Evolutionary conservation across 2,113 vertebrate species (phyloP).

Genomic region (Mustelus asterias): DNA sequence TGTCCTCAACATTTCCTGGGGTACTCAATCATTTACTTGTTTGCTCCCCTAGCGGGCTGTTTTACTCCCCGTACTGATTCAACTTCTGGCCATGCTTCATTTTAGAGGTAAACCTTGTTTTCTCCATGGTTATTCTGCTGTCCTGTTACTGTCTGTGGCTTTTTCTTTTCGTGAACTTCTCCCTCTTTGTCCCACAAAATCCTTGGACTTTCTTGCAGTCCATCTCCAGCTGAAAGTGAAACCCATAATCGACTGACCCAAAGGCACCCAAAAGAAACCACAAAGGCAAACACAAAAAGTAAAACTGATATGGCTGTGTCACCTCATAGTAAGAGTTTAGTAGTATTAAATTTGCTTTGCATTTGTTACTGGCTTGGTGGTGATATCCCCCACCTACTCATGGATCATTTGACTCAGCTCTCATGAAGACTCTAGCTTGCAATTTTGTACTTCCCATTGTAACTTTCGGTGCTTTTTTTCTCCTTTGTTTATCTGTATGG

Average conservation of each 20-base stretch:
- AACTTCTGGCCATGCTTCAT: neutral
- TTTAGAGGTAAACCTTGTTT: neutral
- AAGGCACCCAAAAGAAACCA: neutral
- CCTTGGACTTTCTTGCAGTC: neutral
- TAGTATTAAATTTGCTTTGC: neutral
- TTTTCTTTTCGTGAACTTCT: neutral
- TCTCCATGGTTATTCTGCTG: neutral
- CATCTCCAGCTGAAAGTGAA: neutral
- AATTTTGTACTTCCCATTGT: neutral
- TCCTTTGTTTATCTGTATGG: neutral
- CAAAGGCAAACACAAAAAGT: neutral
- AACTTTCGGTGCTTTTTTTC: neutral
- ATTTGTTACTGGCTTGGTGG: neutral
- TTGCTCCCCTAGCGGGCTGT: neutral
- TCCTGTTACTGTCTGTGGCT: neutral
- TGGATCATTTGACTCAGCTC: neutral
- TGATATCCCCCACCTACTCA: neutral
- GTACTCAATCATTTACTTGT: neutral
- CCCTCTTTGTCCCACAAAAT: neutral
- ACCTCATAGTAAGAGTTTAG: neutral
- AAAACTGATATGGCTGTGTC: neutral
- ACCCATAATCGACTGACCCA: neutral
- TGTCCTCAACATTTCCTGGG: neutral
- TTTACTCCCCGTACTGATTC: neutral
- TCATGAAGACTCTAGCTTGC: neutral